Base-by-base conservation (phyloP, 2,113 vertebrate genomes). In the Saccopteryx bilineata region DNA sequence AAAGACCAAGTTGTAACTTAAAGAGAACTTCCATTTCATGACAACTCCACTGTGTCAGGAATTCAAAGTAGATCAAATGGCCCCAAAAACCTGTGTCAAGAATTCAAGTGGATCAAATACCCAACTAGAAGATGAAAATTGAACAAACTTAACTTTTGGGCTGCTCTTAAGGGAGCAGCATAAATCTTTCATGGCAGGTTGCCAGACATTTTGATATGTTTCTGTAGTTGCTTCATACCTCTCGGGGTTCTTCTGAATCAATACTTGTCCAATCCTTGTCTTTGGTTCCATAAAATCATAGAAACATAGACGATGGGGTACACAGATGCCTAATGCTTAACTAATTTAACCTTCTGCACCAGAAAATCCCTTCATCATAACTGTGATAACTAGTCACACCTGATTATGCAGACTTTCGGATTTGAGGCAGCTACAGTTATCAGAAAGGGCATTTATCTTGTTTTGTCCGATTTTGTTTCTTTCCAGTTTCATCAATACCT, bases 171-270 rank as follows among this genome's bases (percentile, higher is more conserved):
- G 33, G 84, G 83, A 93, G 12, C 1, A 87, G 54, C 54, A 90
- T 93, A 90, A 94, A 92, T 95, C 71, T 97, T 97, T 95, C 31
- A 61, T 60, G 72, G 50, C 87, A 92, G 66, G 2, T 85, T 84
- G 48, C 50, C 90, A 78, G 95, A 80, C 46, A 90, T 52, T 75
- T 68, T 90, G 80, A 87, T 94, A 31, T 81, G 87, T 92, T 87
- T 95, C 92, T 88, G 12, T 68, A 92, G 66, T 80, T 93, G 52
- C 56, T 92, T 87, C n/a, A 39, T 88, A 46, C 61, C 76, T 95
- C 50, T 79, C 75, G 63, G 61, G 80, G 60, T 92, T 90, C 84
- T 88, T 68, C 31, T 78, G 56, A 95, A 95, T 96, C 80, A 95
- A 96, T 95, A 90, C 56, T 83, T 96, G 93, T 95, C 84, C 54